Conservation (phyloP, 2,797 vertebrate genomes). For the Rhinichthys osculus region DNA sequence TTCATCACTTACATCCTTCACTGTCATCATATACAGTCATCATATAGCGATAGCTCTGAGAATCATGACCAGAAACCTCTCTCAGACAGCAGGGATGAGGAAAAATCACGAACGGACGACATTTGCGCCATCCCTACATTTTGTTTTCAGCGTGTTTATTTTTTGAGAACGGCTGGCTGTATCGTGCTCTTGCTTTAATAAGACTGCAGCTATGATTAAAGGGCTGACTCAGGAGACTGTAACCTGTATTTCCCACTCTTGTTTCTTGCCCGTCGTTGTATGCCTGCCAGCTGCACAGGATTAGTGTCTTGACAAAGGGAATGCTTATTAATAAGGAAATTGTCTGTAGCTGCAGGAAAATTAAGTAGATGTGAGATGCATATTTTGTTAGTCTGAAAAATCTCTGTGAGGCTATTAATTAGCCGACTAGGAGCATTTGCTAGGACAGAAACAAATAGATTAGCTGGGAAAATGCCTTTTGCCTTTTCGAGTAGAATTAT, state of each 20-base stretch:
- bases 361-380: slow-evolving; percentile 45
- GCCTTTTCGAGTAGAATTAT: slow-evolving; percentile 47
- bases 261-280: slow-evolving; percentile 36
- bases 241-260: slow-evolving; percentile 51
- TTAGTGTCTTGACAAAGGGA: slow-evolving; percentile 57
- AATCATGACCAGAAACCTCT: not conserved
- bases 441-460: slow-evolving; percentile 52
- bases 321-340: slow-evolving; percentile 58
- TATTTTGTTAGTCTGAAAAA: slow-evolving; percentile 55
- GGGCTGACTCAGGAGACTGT: slow-evolving; percentile 49
- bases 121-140: not conserved
- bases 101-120: not conserved
- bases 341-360: slow-evolving; percentile 53
- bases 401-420: slow-evolving; percentile 58
- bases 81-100: not conserved
- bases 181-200: slow-evolving; percentile 39
- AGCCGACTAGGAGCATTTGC: slow-evolving; percentile 46
- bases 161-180: not conserved
- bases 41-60: slow-evolving; percentile 19
- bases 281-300: slow-evolving; percentile 50
- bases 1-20: slow-evolving; percentile 29
- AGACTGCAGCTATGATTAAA: slow-evolving; percentile 49
- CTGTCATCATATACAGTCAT: slow-evolving; percentile 32
- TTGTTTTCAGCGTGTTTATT: not conserved
- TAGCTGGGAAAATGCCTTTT: slow-evolving; percentile 44